Evolutionary conservation across 2,888 invertebrate species (phyloP).

Genomic region (Drosophila macrospina): DNA sequence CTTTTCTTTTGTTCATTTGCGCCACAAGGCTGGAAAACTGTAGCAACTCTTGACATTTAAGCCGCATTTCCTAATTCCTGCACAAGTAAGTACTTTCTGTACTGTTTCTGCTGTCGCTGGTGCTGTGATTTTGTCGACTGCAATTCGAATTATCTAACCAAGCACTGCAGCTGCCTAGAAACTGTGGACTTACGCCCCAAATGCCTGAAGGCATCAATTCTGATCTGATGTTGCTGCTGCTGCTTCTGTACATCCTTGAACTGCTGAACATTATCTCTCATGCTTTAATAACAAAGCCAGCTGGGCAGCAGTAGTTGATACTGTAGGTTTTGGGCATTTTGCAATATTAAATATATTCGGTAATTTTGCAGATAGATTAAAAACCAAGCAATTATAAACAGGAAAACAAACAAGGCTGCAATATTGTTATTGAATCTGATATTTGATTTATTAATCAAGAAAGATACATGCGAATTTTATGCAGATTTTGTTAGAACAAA

Average conservation of each 20-base stretch:
- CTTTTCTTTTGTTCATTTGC: conserved; percentile 76
- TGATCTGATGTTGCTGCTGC: conserved; percentile 36
- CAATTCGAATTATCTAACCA: conserved; percentile 71
- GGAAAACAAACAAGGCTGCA: conserved; percentile 33
- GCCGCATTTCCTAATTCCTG: conserved; percentile 74
- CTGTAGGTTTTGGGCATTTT: conserved; percentile 48
- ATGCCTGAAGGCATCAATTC: conserved; percentile 54
- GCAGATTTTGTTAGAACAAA: conserved; percentile 53
- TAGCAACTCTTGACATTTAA: conserved; percentile 79
- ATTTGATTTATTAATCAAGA: conserved; percentile 47
- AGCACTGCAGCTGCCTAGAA: conserved; percentile 45
- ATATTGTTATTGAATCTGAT: conserved; percentile 34
- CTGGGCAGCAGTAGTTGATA: conserved; percentile 37
- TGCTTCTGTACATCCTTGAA: conserved; percentile 60
- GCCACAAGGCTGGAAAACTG: conserved; percentile 72
- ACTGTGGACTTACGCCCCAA: conserved; percentile 32
- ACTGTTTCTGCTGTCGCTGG: conserved; percentile 56
- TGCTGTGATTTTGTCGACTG: conserved; percentile 48
- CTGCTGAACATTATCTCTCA: conserved; percentile 51
- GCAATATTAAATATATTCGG: conserved; percentile 59
- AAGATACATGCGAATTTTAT: conserved; percentile 28
- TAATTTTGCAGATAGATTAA: conserved; percentile 4
- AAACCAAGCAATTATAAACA: conserved; percentile 36
- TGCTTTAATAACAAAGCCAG: conserved; percentile 67
- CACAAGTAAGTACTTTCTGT: conserved; percentile 72